Conservation (phyloP, 2,113 vertebrate genomes). For the Vombatus ursinus region DNA sequence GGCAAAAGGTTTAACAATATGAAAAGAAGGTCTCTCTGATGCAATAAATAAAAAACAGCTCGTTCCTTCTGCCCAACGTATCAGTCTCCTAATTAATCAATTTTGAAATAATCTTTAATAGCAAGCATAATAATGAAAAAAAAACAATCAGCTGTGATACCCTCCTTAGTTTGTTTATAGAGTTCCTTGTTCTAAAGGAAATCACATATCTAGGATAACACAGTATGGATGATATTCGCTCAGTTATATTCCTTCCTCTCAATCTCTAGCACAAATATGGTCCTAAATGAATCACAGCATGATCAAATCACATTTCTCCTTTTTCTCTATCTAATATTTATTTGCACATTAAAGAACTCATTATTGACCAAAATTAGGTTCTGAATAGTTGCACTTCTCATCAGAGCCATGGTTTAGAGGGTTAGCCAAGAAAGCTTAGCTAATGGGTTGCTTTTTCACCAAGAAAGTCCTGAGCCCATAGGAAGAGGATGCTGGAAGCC, state of each 20-base stretch:
- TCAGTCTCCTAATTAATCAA: background rate
- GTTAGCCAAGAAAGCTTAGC: slow-evolving; percentile 28
- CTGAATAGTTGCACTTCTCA: slow-evolving; percentile 19
- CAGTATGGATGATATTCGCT: background rate
- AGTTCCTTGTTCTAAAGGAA: background rate
- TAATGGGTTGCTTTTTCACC: slow-evolving; percentile 13
- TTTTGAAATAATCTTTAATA: slow-evolving; percentile 57
- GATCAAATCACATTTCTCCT: background rate
- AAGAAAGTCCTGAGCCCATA: background rate
- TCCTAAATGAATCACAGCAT: slow-evolving; percentile 17
- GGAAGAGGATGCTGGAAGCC: background rate
- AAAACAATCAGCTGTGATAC: slow-evolving; percentile 30
- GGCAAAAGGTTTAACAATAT: slow-evolving; percentile 51
- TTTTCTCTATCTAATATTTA: slow-evolving; percentile 29
- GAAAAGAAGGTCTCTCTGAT: slow-evolving; percentile 64
- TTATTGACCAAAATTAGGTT: background rate
- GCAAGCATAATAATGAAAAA: slow-evolving; percentile 57
- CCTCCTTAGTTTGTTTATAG: background rate
- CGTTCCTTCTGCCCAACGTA: slow-evolving; percentile 54
- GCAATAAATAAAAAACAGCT: slow-evolving; percentile 19
- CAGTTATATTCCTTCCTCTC: slow-evolving; percentile 26
- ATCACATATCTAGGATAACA: background rate
- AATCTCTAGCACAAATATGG: background rate
- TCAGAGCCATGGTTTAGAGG: slow-evolving; percentile 11
- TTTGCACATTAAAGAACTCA: slow-evolving; percentile 48